Evolutionary conservation across 1,140 invertebrate species (phyloP).

Genomic region (Magallana angulata): DNA sequence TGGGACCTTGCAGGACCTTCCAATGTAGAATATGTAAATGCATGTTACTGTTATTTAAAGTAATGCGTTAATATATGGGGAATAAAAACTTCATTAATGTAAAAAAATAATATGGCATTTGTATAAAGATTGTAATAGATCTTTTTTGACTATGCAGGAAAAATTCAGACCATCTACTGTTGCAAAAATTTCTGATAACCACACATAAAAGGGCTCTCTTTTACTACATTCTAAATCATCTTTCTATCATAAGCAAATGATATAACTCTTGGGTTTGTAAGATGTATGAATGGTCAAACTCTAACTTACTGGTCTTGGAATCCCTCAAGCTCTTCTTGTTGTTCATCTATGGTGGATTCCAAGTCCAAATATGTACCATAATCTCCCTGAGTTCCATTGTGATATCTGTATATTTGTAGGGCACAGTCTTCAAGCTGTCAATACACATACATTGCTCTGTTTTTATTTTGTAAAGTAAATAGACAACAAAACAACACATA

Average conservation of each 20-base stretch:
- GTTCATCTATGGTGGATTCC: conserved; percentile 95
- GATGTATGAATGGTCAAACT: too few relatives aligned
- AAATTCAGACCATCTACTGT: too few relatives aligned
- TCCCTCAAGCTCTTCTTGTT: conserved; percentile 96
- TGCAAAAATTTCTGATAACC: too few relatives aligned
- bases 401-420: conserved; percentile 95
- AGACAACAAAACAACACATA: background rate
- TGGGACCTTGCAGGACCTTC: background rate
- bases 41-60: background rate
- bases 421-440: conserved; percentile 96
- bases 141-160: too few relatives aligned
- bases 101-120: too few relatives aligned
- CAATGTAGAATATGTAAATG: background rate
- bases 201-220: too few relatives aligned
- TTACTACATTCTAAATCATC: too few relatives aligned
- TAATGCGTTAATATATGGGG: background rate
- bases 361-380: conserved; percentile 97
- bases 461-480: background rate
- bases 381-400: conserved; percentile 85
- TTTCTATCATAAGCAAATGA: too few relatives aligned
- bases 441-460: conserved; percentile 20
- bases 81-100: too few relatives aligned
- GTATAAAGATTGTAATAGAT: too few relatives aligned
- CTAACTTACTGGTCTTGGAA: conserved; percentile 93
- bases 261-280: too few relatives aligned